Conservation (phyloP, 2,113 vertebrate genomes). For the Microtus oregoni region DNA sequence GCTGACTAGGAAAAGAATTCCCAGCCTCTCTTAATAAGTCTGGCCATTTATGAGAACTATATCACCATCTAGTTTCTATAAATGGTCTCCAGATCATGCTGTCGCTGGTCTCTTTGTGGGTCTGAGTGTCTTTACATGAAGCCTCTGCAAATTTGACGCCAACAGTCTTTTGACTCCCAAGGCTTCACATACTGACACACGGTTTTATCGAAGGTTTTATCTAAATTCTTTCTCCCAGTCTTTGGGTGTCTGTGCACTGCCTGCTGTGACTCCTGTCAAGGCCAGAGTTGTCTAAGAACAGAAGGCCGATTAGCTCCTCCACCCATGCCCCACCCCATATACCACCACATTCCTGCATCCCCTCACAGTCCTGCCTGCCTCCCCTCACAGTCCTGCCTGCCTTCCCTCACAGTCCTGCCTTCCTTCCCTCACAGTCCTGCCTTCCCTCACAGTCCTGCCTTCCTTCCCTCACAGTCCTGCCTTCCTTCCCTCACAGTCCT, state of each 20-base stretch:
- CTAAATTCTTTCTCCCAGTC: neutral
- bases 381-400: too few species aligned
- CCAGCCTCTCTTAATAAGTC: neutral
- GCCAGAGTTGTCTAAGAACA: neutral
- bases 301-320: neutral
- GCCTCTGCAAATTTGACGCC: neutral
- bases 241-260: neutral
- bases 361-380: too few species aligned
- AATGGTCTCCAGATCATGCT: neutral
- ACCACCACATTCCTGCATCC: neutral
- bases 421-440: too few species aligned
- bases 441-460: too few species aligned
- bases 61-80: neutral
- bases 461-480: too few species aligned
- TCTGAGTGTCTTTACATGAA: neutral
- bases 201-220: too few species aligned
- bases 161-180: neutral
- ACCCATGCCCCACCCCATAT: rapidly evolving
- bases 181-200: neutral
- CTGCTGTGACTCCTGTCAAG: neutral
- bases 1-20: neutral
- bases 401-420: too few species aligned
- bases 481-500: too few species aligned
- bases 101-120: neutral
- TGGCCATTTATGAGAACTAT: neutral